A percentile compares a stretch with the other conserved stretches of the same genome.
Evolutionary conservation across 1,140 invertebrate genomes (phyloP).

Genomic region (Eurosta solidaginis): DNA sequence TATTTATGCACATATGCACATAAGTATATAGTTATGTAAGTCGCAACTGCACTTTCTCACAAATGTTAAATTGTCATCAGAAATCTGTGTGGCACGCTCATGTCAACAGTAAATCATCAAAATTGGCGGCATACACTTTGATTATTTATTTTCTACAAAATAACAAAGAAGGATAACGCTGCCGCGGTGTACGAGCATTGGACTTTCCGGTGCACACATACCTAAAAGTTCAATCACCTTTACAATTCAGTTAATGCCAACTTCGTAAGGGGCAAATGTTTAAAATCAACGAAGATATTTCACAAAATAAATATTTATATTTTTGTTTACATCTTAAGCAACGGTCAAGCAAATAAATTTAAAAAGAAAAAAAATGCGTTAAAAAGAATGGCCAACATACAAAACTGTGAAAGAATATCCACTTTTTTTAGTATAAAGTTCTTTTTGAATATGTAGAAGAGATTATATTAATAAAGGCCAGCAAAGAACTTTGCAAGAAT

Average conservation of each 20-base stretch:
- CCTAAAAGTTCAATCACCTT: neutral
- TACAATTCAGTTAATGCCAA: neutral
- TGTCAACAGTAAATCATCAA: constrained; percentile 4
- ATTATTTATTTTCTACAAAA: neutral
- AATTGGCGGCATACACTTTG: constrained; percentile 6
- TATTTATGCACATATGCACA: neutral
- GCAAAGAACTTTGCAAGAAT: neutral
- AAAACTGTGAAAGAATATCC: neutral
- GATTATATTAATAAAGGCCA: no score
- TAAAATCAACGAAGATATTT: neutral
- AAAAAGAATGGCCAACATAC: neutral
- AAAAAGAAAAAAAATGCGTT: neutral
- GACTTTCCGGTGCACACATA: constrained; percentile 1
- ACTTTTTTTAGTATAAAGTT: neutral
- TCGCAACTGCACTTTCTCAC: neutral
- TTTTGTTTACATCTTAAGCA: neutral
- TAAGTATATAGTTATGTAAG: no score
- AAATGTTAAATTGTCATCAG: neutral
- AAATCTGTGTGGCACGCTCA: neutral
- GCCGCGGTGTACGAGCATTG: neutral
- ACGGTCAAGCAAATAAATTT: neutral
- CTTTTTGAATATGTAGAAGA: neutral
- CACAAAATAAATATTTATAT: neutral
- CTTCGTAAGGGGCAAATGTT: neutral
- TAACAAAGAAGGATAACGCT: neutral